phyloP scores from a whole-genome alignment of 2,113 vertebrate species.

The Cyprinodon tularosa region DNA sequence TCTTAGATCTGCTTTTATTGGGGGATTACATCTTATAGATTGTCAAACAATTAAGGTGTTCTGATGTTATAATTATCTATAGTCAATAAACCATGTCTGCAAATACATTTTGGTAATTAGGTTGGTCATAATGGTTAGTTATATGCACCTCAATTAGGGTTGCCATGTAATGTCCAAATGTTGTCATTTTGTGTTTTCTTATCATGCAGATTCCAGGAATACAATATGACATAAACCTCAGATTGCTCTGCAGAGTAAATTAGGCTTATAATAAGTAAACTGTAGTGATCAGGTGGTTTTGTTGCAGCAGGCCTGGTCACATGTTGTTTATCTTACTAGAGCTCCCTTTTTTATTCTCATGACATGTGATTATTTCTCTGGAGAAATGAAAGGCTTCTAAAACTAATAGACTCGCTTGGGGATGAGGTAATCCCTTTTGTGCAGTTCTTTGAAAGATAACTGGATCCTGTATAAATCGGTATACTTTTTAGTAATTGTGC shows the following conservation, averaged over 20 bases:
- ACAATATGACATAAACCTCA: not conserved
- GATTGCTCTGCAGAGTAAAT: slow-evolving; percentile 5
- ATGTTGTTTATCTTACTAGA: slow-evolving; percentile 56
- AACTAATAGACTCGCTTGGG: slow-evolving; percentile 9
- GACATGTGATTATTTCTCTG: slow-evolving; percentile 39
- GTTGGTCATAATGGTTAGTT: too few species aligned
- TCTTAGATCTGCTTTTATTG: too few species aligned
- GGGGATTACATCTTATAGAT: too few species aligned
- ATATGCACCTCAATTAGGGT: too few species aligned
- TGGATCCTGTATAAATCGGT: not conserved
- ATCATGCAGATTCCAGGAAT: not conserved
- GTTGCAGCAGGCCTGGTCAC: slow-evolving; percentile 49
- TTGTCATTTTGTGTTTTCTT: not conserved
- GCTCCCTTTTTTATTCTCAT: slow-evolving; percentile 46
- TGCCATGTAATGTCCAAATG: too few species aligned
- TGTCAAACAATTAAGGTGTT: too few species aligned
- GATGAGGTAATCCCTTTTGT: not conserved
- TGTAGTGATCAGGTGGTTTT: slow-evolving; percentile 17
- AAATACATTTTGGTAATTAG: too few species aligned
- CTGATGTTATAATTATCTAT: too few species aligned
- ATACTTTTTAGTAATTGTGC: not conserved
- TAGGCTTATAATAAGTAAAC: slow-evolving; percentile 14
- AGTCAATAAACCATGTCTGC: too few species aligned
- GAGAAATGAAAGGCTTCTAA: slow-evolving; percentile 11
- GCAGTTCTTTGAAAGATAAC: not conserved